Evolutionary conservation across 2,113 vertebrate species (phyloP), one percentile per base, ranked within the genome.

Genomic region (Oncorhynchus keta): DNA sequence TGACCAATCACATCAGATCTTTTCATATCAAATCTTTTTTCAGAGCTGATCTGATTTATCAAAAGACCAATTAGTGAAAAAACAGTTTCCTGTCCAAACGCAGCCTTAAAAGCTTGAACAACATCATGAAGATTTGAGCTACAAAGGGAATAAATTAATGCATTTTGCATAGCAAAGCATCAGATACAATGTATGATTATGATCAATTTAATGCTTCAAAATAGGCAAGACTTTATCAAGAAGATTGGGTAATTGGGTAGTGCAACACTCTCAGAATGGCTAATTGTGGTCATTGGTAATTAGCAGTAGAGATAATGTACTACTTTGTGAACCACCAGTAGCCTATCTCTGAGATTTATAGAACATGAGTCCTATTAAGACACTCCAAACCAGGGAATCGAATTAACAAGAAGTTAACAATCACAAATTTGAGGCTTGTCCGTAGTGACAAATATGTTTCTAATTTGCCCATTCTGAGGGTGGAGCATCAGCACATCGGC

Each of bases 271-370:
- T 81, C 78, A 78, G 71, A 67, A 65, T 55, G 55, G 64, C 66
- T 86, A 83, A 84, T 85, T 82, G 83, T 84, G 74, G 68, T 78
- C 66, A 66, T 70, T 76, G 67, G 77, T 82, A 85, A 85, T 87
- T 87, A 83, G 81, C 49, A 59, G 73, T 74, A 61, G 76, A 74
- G 72, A 79, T 61, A 49, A 57, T 55, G 51, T 55, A 1, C 51
- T 55, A 55, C 49, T 81, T 77, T 84, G 66, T 73, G 76, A 78
- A 49, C 77, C 59, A 49, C 76, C 51, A 55, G 16, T 14, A 18
- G 51, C 16, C 51, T 78, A 65, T 72, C 71, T 80, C 61, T 59
- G 55, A 75, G 81, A 74, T 85, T 82, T 81, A 69, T 73, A 80
- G 55, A 85, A 84, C 77, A 77, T 70, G 57, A 61, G 13, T 61